phyloP scores from a whole-genome alignment of 2,113 vertebrate species.

The Rhinopithecus roxellana region DNA sequence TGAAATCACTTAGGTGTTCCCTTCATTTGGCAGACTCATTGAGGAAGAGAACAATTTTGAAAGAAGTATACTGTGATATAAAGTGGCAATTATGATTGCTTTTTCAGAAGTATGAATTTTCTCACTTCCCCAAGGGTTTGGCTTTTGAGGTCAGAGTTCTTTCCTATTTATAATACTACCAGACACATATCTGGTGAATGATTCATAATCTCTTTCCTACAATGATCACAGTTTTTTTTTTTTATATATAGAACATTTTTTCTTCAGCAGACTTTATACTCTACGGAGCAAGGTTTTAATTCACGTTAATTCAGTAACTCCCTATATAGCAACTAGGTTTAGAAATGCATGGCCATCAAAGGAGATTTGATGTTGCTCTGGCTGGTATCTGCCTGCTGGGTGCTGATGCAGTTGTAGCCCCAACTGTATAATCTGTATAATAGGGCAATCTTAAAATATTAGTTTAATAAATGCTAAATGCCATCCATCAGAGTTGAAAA shows the following conservation, averaged over 20 bases:
- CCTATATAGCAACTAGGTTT: not conserved
- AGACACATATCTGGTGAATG: not conserved
- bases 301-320: constrained; percentile 14
- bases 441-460: not conserved
- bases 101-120: not conserved
- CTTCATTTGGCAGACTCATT: not conserved
- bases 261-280: not conserved
- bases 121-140: not conserved
- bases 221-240: not conserved
- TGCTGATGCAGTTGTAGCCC: not conserved
- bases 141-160: not conserved
- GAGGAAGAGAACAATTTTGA: not conserved
- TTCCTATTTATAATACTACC: not conserved
- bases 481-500: not conserved
- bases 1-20: not conserved
- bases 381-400: not conserved
- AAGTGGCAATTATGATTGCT: not conserved
- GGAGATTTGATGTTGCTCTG: not conserved
- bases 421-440: not conserved
- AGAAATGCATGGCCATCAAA: not conserved
- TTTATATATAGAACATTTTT: not conserved
- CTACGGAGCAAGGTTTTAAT: not conserved
- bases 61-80: not conserved
- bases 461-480: not conserved
- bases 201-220: not conserved